Evolutionary conservation across 2,797 vertebrate genomes (phyloP).

Genomic region (Muscicapa comitata): DNA sequence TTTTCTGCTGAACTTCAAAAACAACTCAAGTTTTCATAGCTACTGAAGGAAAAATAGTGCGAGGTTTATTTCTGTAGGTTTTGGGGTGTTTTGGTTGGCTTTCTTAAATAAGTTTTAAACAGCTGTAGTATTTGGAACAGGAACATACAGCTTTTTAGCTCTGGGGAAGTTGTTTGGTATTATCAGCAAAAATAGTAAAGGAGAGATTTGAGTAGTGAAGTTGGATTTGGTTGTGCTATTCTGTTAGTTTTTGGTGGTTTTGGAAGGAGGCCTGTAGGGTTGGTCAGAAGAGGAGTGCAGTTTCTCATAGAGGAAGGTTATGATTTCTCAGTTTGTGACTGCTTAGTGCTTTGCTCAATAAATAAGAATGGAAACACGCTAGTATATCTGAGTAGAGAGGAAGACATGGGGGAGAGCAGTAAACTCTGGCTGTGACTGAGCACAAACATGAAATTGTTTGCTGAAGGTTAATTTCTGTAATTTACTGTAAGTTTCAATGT

Average conservation of each 20-base stretch:
- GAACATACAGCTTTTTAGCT: background rate
- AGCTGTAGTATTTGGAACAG: background rate
- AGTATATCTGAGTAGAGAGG: background rate
- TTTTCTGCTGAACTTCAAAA: background rate
- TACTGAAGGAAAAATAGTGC: background rate
- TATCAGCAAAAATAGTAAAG: background rate
- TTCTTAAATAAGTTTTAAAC: background rate
- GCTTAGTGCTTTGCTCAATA: background rate
- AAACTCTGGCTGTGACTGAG: background rate
- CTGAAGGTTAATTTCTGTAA: background rate
- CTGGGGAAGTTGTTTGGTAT: background rate
- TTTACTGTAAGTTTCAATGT: accelerated
- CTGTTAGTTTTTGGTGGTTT: background rate
- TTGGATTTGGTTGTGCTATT: background rate
- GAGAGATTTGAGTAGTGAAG: background rate
- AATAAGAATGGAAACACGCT: background rate
- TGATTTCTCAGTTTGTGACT: background rate
- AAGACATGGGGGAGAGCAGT: accelerated
- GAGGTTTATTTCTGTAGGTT: background rate
- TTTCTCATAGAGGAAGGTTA: background rate
- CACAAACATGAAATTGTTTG: background rate
- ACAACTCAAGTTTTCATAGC: background rate
- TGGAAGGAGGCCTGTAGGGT: background rate
- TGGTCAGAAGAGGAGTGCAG: background rate
- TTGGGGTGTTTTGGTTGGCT: accelerated